Evolutionary conservation across 2,888 invertebrate genomes (phyloP).

Genomic region (Drosophila nr. perissopoda): DNA sequence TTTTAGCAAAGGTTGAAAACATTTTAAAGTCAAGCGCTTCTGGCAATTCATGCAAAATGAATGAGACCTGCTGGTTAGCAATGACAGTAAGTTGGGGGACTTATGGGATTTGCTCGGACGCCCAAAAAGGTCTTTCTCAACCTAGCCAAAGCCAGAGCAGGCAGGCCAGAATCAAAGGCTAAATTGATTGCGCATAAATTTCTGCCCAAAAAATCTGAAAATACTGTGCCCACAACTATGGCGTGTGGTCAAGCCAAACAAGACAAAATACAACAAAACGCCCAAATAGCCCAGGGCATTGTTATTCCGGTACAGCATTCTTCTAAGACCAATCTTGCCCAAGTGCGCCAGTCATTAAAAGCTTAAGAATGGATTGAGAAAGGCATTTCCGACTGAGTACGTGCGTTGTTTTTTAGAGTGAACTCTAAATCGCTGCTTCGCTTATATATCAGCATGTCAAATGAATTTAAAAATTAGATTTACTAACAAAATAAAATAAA

Average conservation of each 20-base stretch:
- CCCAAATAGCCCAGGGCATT: conserved; percentile 37
- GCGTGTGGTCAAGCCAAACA: conserved; percentile 63
- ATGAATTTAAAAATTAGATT: not conserved
- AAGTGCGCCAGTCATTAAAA: conserved; percentile 37
- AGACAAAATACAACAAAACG: conserved; percentile 39
- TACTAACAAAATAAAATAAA: not conserved
- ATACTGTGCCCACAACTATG: conserved; percentile 47
- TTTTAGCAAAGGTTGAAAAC: conserved; percentile 75
- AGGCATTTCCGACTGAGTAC: not conserved
- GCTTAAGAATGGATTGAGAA: conserved; percentile 7
- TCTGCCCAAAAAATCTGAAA: conserved; percentile 52
- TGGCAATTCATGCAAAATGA: conserved; percentile 71
- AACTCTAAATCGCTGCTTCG: not conserved
- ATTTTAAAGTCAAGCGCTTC: conserved; percentile 72
- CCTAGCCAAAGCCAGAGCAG: conserved; percentile 2
- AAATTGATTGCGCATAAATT: conserved; percentile 72
- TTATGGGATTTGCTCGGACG: conserved; percentile 60
- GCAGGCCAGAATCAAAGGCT: conserved; percentile 49
- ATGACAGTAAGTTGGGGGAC: conserved; percentile 54
- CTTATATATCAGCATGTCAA: not conserved
- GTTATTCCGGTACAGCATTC: conserved; percentile 15
- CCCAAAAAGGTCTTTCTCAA: conserved; percentile 18
- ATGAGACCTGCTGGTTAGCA: conserved; percentile 63
- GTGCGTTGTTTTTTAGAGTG: conserved; percentile 4
- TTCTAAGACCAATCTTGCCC: conserved; percentile 35